Evolutionary conservation across 2,797 vertebrate species (phyloP).

Genomic region (Pipistrellus pipistrellus): DNA sequence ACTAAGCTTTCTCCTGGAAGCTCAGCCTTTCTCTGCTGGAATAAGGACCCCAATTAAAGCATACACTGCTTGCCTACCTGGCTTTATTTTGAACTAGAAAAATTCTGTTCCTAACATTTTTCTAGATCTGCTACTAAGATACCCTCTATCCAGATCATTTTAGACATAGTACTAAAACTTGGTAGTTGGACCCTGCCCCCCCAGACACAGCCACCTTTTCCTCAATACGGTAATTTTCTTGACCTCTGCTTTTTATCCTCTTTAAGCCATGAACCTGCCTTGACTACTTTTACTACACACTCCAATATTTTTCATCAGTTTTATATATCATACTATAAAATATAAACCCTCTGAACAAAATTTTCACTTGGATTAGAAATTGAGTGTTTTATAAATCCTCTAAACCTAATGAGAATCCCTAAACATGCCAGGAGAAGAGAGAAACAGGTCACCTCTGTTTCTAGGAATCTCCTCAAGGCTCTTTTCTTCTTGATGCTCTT

Average conservation of each 20-base stretch:
- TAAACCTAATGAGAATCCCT: not conserved
- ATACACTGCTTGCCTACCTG: not conserved
- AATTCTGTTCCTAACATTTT: not conserved
- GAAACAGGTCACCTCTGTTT: slow-evolving; percentile 94
- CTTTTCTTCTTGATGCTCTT: slow-evolving; percentile 99
- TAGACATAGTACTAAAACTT: not conserved
- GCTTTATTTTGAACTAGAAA: slow-evolving; percentile 17
- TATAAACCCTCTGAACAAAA: not conserved
- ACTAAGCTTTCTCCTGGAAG: slow-evolving; percentile 13
- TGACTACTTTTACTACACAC: not conserved
- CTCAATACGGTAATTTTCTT: not conserved
- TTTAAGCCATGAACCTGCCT: not conserved
- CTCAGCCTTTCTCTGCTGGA: not conserved
- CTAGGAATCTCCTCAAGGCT: slow-evolving; percentile 95
- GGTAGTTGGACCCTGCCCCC: accelerated
- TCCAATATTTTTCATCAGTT: not conserved
- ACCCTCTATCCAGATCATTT: not conserved
- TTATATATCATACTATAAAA: not conserved
- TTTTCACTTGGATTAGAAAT: slow-evolving; percentile 4
- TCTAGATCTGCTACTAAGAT: not conserved
- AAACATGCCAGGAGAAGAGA: not conserved
- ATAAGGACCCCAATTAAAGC: slow-evolving; percentile 52
- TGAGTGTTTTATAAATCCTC: not conserved
- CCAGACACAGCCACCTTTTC: not conserved
- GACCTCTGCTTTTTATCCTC: not conserved